Percentiles rank a stretch among this genome's conserved stretches.
phyloP scores from a whole-genome alignment of 2,888 invertebrate species.

The Tillus elongatus region DNA sequence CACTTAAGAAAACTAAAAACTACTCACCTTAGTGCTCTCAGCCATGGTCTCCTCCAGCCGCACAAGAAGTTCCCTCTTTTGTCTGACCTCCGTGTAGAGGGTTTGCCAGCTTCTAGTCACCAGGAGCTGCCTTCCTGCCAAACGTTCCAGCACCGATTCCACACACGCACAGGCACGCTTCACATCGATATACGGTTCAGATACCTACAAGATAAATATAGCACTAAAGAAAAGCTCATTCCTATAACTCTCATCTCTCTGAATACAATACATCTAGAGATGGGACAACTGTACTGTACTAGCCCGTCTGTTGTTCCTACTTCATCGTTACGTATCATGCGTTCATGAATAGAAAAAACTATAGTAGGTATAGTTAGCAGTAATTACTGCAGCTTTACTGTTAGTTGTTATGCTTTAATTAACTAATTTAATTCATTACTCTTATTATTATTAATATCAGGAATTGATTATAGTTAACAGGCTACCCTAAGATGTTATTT shows the following conservation, averaged over 20 bases:
- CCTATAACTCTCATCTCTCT: neutral
- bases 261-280: neutral
- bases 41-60: slow-evolving; percentile 49
- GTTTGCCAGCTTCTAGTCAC: slow-evolving; percentile 62
- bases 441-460: too few relatives aligned
- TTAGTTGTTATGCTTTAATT: too few relatives aligned
- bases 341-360: too few relatives aligned
- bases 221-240: slow-evolving; percentile 18
- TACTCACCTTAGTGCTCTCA: slow-evolving; percentile 60
- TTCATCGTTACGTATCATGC: too few relatives aligned
- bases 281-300: too few relatives aligned
- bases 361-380: too few relatives aligned
- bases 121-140: slow-evolving; percentile 54
- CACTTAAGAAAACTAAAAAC: too few relatives aligned
- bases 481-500: too few relatives aligned
- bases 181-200: slow-evolving; percentile 61
- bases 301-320: too few relatives aligned
- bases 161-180: slow-evolving; percentile 58
- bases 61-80: slow-evolving; percentile 46
- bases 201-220: slow-evolving; percentile 45
- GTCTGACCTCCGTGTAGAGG: slow-evolving; percentile 58
- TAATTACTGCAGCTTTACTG: too few relatives aligned
- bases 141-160: slow-evolving; percentile 57
- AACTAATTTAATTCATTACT: too few relatives aligned
- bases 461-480: too few relatives aligned